phyloP scores from a whole-genome alignment of 2,797 vertebrate species.

The Miichthys miiuy region DNA sequence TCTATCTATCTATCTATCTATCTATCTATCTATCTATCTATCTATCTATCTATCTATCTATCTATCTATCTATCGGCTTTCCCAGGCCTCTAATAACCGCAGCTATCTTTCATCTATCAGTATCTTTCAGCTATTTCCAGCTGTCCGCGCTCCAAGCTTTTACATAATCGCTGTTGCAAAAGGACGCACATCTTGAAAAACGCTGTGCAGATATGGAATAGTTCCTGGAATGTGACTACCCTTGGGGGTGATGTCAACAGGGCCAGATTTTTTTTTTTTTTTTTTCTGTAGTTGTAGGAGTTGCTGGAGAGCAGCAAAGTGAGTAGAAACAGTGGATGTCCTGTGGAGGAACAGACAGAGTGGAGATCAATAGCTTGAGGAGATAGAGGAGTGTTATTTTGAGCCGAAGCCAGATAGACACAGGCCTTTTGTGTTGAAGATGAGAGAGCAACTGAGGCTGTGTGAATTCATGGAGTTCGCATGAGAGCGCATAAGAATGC shows the following conservation, averaged over 20 bases:
- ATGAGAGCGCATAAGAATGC: constrained; percentile 33
- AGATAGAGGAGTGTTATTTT: constrained; percentile 69
- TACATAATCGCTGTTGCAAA: constrained; percentile 70
- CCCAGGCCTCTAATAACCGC: constrained; percentile 57
- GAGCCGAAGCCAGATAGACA: constrained; percentile 61
- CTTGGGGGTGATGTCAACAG: constrained; percentile 48
- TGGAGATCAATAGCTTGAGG: constrained; percentile 62
- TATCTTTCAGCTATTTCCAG: constrained; percentile 57
- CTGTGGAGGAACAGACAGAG: constrained; percentile 61
- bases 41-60: background rate
- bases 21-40: background rate
- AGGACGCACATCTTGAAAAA: constrained; percentile 57
- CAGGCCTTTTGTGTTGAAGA: constrained; percentile 68
- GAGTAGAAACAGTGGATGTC: constrained; percentile 64
- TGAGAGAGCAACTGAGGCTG: constrained; percentile 45
- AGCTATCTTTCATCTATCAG: constrained; percentile 50
- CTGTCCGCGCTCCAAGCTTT: constrained; percentile 57
- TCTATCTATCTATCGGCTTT: constrained; percentile 12
- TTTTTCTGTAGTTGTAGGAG: constrained; percentile 12
- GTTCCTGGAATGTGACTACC: constrained; percentile 55
- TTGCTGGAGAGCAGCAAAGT: constrained; percentile 49
- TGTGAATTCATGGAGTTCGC: constrained; percentile 40
- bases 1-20: constrained; percentile 9
- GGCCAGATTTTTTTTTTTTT: constrained; percentile 47
- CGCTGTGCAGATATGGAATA: constrained; percentile 50